Percentiles rank a stretch among this genome's conserved stretches.
phyloP scores from a whole-genome alignment of 2,888 invertebrate species.

The Lottia scabra region DNA sequence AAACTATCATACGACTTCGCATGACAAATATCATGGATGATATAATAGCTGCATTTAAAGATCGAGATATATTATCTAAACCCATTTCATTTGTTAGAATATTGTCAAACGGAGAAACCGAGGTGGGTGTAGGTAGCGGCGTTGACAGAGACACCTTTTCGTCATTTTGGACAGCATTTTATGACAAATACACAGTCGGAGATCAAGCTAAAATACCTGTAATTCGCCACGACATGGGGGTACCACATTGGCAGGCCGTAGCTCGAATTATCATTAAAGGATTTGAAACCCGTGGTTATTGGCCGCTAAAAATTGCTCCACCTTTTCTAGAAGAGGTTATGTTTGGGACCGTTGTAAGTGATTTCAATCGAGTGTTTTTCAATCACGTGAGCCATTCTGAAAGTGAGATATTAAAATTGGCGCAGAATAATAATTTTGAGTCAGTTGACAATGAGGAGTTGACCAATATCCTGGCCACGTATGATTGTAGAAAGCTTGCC shows the following conservation, averaged over 20 bases:
- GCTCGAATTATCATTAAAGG: background rate
- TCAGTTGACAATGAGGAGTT: background rate
- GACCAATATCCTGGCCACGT: background rate
- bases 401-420: background rate
- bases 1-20: no score
- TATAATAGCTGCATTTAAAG: background rate
- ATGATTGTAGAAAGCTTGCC: background rate
- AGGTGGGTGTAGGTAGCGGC: background rate
- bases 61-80: background rate
- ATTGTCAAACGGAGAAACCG: background rate
- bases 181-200: background rate
- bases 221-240: background rate
- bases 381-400: background rate
- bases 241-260: background rate
- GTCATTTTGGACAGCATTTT: background rate
- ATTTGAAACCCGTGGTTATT: background rate
- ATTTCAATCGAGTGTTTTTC: background rate
- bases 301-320: background rate
- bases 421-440: background rate
- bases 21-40: background rate
- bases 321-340: background rate
- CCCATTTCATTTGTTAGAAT: background rate
- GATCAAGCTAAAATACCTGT: background rate
- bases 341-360: background rate
- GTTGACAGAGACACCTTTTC: background rate